A percentile compares a stretch with the other conserved stretches of the same genome.
Evolutionary conservation across 2,888 invertebrate genomes (phyloP).

Genomic region (Eupelmus urozonus): DNA sequence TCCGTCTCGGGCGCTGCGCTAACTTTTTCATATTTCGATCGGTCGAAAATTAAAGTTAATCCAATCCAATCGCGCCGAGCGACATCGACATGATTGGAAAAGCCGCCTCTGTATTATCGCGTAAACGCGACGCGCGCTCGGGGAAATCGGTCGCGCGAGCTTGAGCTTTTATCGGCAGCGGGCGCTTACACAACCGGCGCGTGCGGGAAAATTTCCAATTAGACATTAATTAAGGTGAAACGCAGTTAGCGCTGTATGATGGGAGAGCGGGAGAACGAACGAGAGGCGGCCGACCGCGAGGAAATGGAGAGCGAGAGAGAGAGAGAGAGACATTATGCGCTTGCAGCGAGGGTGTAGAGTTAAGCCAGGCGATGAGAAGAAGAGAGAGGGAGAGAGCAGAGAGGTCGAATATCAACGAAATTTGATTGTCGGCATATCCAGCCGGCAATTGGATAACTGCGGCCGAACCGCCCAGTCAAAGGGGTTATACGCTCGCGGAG

Average conservation of each 20-base stretch:
- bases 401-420: conserved; percentile 64
- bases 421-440: conserved; percentile 68
- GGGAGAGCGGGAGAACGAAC: conserved; percentile 35
- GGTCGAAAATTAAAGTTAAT: conserved; percentile 49
- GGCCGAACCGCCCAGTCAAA: conserved; percentile 46
- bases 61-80: conserved; percentile 21
- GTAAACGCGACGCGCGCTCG: conserved; percentile 33
- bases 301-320: too few relatives aligned
- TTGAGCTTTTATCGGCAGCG: conserved; percentile 35
- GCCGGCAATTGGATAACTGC: conserved; percentile 68
- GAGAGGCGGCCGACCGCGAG: conserved; percentile 4
- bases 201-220: conserved; percentile 63
- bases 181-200: neutral
- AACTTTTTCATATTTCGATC: conserved; percentile 48
- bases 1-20: neutral
- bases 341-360: conserved; percentile 15
- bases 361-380: conserved; percentile 31
- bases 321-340: conserved; percentile 1
- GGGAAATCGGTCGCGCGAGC: conserved; percentile 8
- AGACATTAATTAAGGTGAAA: conserved; percentile 68
- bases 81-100: conserved; percentile 46
- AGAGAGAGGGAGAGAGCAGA: neutral
- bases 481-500: conserved; percentile 23
- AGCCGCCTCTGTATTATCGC: conserved; percentile 5
- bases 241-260: conserved; percentile 58